Evolutionary conservation across 2,888 invertebrate species (phyloP), one percentile per base, ranked within the genome.

Genomic region (Spodoptera exigua): DNA sequence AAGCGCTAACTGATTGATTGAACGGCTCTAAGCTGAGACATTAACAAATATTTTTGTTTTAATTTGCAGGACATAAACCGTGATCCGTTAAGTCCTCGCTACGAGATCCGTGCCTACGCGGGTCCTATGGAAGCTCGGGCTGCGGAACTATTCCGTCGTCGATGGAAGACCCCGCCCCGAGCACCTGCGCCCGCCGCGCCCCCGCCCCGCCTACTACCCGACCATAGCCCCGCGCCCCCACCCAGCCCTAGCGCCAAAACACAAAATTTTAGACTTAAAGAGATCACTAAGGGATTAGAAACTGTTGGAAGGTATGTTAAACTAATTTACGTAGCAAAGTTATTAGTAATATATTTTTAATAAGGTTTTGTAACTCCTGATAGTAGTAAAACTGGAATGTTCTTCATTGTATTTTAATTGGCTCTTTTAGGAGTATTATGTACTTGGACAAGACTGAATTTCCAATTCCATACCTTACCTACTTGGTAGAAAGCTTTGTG

Each of bases 241-340:
- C 76, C 73, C 32, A 69, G 70, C 3, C 75, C 80, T 27, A 69
- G 70, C 4, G 75, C 80, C 2, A 70, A 61, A 0, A 60, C 62
- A 0, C 56, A 83, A 11, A 59, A 82, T 11, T 94, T 96, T 71
- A 88, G 96, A 41, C 91, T 97, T 10, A 94, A 95, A 48, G 98
- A 99, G 84, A 95, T 96, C 32, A 96, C 97, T 59, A 99, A 98
- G 84, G 99, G 99, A 0, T 92, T 98, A n/a, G 99, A 99, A 89
- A 91, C 96, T 75, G 95, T 98, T 40, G 98, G 98, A 66, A 95
- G 97, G 93, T 96, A 2, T 55, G 54, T 76, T 1, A 2, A 11
- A 40, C 2, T 10, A 47, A 40, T 12, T 27, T 40, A 21, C 3
- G 3, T 27, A n/a, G n/a, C n/a, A n/a, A n/a, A n/a, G n/a, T n/a